These are phyloP conservation scores for Mesorhabditis sp. DNA, from an alignment of 2,888 invertebrate genomes.

Conservation along the genomic window DNA sequence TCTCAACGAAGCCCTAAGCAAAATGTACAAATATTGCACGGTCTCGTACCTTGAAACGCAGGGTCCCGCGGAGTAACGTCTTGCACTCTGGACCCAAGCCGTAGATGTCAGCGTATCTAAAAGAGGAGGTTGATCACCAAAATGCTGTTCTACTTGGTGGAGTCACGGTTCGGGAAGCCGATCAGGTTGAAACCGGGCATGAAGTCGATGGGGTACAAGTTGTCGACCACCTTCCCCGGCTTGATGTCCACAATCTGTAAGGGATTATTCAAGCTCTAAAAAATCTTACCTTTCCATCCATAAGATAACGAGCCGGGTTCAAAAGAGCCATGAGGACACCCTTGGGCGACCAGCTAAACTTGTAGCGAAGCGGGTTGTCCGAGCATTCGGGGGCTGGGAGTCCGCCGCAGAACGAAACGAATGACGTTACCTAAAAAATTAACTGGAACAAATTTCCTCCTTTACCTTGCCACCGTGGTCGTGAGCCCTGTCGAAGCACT, in stretches of 20 bases:
- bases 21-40: background rate
- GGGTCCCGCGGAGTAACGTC: slow-evolving; percentile 86
- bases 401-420: slow-evolving; percentile 93
- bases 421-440: slow-evolving; percentile 73
- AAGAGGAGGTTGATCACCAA: background rate
- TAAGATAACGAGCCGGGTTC: slow-evolving; percentile 80
- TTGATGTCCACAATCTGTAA: slow-evolving; percentile 72
- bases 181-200: slow-evolving; percentile 85
- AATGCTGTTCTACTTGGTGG: slow-evolving; percentile 70
- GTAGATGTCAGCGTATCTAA: slow-evolving; percentile 73
- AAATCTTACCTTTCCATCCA: slow-evolving; percentile 71
- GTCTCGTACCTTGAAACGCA: slow-evolving; percentile 72
- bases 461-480: slow-evolving; percentile 74
- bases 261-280: background rate
- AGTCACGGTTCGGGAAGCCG: slow-evolving; percentile 94
- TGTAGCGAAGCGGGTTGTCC: slow-evolving; percentile 75
- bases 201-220: slow-evolving; percentile 77
- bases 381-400: slow-evolving; percentile 94
- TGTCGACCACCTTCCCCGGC: slow-evolving; percentile 81
- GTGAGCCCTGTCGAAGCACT: slow-evolving; percentile 86
- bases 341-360: slow-evolving; percentile 94
- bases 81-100: slow-evolving; percentile 73
- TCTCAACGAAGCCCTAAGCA: slow-evolving; percentile 76
- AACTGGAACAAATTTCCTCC: background rate
- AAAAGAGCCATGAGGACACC: slow-evolving; percentile 86